Conservation (phyloP, 2,888 invertebrate genomes). For the Arge pagana region DNA sequence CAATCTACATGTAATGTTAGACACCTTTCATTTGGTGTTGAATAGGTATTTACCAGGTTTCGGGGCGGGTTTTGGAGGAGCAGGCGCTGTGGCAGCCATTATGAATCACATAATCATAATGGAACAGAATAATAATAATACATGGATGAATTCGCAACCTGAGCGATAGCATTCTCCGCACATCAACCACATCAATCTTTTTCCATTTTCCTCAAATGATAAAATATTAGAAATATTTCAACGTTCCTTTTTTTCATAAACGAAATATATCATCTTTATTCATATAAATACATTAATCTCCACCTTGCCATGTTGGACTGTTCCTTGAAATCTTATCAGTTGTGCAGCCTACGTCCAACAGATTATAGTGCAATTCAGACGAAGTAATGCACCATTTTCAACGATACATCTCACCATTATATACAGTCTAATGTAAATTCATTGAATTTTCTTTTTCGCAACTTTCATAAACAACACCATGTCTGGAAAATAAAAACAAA, state of each 20-base stretch:
- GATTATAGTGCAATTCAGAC: not conserved
- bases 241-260: not conserved
- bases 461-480: conserved; percentile 94
- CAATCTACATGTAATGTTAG: no score
- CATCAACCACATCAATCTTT: conserved; percentile 13
- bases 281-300: not conserved
- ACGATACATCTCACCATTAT: not conserved
- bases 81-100: conserved; percentile 40
- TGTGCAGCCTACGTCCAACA: not conserved
- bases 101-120: conserved; percentile 26
- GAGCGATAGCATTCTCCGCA: no score
- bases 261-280: conserved; percentile 7
- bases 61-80: conserved; percentile 51
- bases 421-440: no score
- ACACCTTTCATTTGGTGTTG: no score
- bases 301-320: no score
- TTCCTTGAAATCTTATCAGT: no score
- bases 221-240: not conserved
- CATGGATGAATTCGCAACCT: no score
- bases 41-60: conserved; percentile 51
- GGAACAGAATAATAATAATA: conserved; percentile 11
- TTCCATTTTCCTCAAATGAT: conserved; percentile 13
- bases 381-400: not conserved
- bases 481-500: conserved; percentile 63
- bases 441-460: conserved; percentile 70